Evolutionary conservation across 2,888 invertebrate genomes (phyloP), one percentile per base, ranked within the genome.

Genomic region (Panzeria rudis): DNA sequence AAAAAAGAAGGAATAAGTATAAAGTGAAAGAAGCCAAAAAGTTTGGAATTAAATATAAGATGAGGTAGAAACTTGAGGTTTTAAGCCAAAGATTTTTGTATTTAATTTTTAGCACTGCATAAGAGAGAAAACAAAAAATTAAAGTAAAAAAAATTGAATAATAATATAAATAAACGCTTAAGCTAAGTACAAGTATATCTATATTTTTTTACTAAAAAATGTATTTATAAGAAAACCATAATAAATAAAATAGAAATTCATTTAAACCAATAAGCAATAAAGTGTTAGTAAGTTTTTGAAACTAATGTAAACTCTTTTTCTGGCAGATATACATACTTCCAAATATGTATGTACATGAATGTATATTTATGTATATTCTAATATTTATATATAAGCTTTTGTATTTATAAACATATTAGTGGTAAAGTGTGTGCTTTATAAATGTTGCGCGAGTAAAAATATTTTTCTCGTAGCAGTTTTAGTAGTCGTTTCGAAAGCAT

Each of bases 31-130:
- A 62, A 69, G 44, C 62, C 69, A 69, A 75, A 76, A 69, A 76
- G 68, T 76, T 82, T 54, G 76, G 62, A 56, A 76, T 71, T 71
- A 76, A 69, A 71, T 17, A 64, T 47, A 76, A 82, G 82, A 82
- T 76, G 47, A 76, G 69, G 75, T 64, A 82, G 82, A 76, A 76
- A 71, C 82, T 82, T 76, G 82, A 76, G 82, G 82, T 76, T 64
- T 76, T 71, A 76, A 69, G 69, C 54, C 75, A 69, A 62, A 62
- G 81, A 73, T 50, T 80, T 76, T 64, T 71, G 29, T 71, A 76
- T 76, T 64, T 71, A 76, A 76, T 76, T 82, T 82, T 76, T 35
- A 52, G 47, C 47, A 71, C 62, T 66, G n/a, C 11, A 23, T 20
- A 54, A 32, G 38, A 66, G 25, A 35, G 54, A 44, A 4, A 56